phyloP scores from a whole-genome alignment of 2,797 vertebrate species.

The Nothura maculosa region DNA sequence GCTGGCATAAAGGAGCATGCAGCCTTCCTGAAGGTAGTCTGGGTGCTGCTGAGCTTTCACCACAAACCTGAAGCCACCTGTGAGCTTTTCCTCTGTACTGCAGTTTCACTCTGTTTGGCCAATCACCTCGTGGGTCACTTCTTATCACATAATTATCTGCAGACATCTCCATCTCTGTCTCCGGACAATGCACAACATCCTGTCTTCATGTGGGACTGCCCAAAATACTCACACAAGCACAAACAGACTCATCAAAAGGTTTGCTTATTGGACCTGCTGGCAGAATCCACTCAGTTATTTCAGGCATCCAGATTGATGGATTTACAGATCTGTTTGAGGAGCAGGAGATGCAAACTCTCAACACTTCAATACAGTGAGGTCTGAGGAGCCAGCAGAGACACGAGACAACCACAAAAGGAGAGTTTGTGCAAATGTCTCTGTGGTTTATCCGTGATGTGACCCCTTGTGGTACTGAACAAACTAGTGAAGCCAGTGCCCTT shows the following conservation, averaged over 20 bases:
- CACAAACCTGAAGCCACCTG: neutral
- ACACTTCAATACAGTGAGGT: neutral
- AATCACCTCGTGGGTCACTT: neutral
- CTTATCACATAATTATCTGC: neutral
- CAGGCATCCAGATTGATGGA: accelerated
- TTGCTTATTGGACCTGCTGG: neutral
- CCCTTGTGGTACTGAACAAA: neutral
- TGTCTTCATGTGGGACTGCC: neutral
- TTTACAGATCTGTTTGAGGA: neutral
- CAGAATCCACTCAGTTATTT: accelerated
- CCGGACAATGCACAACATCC: neutral
- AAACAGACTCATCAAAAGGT: neutral
- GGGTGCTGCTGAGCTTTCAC: neutral
- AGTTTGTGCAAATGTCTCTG: neutral
- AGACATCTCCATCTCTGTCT: neutral
- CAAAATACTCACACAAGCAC: neutral
- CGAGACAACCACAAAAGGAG: neutral
- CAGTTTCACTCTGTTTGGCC: neutral
- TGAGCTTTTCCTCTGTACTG: neutral
- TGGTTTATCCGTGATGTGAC: neutral
- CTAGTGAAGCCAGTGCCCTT: neutral
- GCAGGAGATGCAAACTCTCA: neutral
- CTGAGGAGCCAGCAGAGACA: neutral
- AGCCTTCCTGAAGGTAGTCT: neutral
- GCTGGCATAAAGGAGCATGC: neutral